Evolutionary conservation across 37 sponge, comb jelly and placozoan genomes (phyloP).

Genomic region (Tethya wilhelma): DNA sequence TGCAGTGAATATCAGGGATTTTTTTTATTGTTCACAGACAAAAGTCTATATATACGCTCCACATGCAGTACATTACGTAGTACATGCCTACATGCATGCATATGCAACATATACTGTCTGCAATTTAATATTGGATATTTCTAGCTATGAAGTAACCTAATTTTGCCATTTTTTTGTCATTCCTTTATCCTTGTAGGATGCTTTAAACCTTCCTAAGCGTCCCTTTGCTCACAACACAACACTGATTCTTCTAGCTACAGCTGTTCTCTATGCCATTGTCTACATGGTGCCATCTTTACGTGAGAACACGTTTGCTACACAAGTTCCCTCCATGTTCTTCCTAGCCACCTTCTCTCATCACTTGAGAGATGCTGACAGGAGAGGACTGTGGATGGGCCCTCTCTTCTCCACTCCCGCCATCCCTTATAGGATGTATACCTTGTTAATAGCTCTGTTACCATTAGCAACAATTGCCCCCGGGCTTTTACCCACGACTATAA

Average conservation of each 20-base stretch:
- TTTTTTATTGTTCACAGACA: too few relatives aligned
- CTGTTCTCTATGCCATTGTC: constrained; percentile 18
- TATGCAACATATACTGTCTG: too few relatives aligned
- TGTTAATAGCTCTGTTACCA: constrained; percentile 19
- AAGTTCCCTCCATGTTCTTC: constrained; percentile 38
- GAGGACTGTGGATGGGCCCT: constrained; percentile 64
- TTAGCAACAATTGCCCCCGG: not conserved
- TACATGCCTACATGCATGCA: too few relatives aligned
- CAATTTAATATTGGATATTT: not conserved
- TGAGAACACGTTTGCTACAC: not conserved
- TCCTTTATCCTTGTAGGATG: constrained; percentile 41
- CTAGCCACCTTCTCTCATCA: constrained; percentile 57
- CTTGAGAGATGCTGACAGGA: constrained; percentile 52
- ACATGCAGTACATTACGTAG: too few relatives aligned
- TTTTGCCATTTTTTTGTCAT: too few relatives aligned
- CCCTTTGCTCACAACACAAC: constrained; percentile 65
- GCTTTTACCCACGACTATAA: too few relatives aligned
- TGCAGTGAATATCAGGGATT: too few relatives aligned
- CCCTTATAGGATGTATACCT: constrained; percentile 29
- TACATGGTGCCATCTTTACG: not conserved
- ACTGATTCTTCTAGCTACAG: constrained; percentile 31
- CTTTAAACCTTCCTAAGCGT: constrained; percentile 31
- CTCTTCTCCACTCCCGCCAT: constrained; percentile 52
- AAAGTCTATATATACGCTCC: not conserved
- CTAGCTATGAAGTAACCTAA: not conserved